Evolutionary conservation across 2,888 invertebrate species (phyloP), one percentile per base, ranked within the genome.

Genomic region (Chalcosyrphus nemorum): DNA sequence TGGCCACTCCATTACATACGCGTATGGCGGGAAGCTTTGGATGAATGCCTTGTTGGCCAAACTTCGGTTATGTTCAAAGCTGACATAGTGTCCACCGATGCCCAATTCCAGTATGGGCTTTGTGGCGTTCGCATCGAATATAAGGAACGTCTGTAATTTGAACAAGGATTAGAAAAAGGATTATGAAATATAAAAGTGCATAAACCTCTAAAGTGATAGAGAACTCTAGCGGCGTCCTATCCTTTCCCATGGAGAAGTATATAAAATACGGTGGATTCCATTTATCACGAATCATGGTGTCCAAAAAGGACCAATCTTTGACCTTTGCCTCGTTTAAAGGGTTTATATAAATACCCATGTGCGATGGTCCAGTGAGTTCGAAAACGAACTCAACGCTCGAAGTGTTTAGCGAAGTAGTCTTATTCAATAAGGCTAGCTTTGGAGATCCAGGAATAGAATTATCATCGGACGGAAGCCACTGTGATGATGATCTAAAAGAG

Each of bases 11-110:
- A 92, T 92, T 5, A 92, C 90, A 88, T 92, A 92, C 0, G 92
- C 90, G 92, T 93, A 94, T n/a, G 91, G 88, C 0, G 93, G 94
- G 87, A 93, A 93, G 80, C 91, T 89, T 4, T 88, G 87, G 45
- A 93, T 87, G 77, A 93, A 92, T 17, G 89, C 84, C 47, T 90
- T 74, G 65, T 92, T 92, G 21, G 91, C 89, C 4, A 89, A 87
- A n/a, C 93, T 92, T 75, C 92, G 90, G 3, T 88, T 86, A 74
- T 91, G 91, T 41, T 92, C 91, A 47, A 91, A 91, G 86, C 92
- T 92, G 0, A 92, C 88, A 81, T 92, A 93, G 87, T 93, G 92
- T 24, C 92, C 93, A 11, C 90, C 89, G 35, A 93, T 88, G 1
- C 92, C 93, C 43, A 93, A 86, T 77, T 93, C 92, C 35, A 91